These are phyloP conservation scores for Tyrannus savana DNA, from an alignment of 2,113 vertebrate species.

Conservation along the genomic window DNA sequence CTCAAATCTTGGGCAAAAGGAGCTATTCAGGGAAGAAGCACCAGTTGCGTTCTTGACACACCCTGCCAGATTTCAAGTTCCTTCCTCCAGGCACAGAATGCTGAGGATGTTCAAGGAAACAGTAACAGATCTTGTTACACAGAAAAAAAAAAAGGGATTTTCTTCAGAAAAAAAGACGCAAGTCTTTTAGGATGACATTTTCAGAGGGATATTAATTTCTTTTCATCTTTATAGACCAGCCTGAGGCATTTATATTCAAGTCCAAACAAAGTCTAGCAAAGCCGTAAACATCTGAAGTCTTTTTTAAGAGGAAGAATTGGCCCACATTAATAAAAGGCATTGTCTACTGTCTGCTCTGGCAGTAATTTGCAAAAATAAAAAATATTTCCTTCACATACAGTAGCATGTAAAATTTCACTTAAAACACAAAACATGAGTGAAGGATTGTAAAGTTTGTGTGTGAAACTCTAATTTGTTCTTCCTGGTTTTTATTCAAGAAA, in stretches of 20 bases:
- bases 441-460: neutral
- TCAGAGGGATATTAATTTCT: conserved; percentile 5
- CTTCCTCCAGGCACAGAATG: neutral
- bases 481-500: neutral
- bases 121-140: conserved; percentile 28
- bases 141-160: neutral
- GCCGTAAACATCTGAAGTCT: conserved; percentile 16
- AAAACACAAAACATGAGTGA: neutral
- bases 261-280: conserved; percentile 26
- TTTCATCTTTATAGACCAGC: conserved; percentile 31
- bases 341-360: neutral
- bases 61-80: neutral
- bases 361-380: neutral
- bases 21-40: neutral
- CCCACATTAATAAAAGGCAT: neutral
- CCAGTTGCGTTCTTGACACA: neutral
- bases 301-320: neutral
- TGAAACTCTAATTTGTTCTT: neutral
- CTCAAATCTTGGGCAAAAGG: neutral
- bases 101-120: neutral
- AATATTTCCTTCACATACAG: neutral
- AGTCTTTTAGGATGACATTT: conserved; percentile 20
- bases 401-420: neutral
- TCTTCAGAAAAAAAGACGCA: neutral
- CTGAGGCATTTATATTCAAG: conserved; percentile 8